These are phyloP conservation scores for Echeneis naucrates DNA, from an alignment of 2,797 vertebrate genomes.

Conservation along the genomic window DNA sequence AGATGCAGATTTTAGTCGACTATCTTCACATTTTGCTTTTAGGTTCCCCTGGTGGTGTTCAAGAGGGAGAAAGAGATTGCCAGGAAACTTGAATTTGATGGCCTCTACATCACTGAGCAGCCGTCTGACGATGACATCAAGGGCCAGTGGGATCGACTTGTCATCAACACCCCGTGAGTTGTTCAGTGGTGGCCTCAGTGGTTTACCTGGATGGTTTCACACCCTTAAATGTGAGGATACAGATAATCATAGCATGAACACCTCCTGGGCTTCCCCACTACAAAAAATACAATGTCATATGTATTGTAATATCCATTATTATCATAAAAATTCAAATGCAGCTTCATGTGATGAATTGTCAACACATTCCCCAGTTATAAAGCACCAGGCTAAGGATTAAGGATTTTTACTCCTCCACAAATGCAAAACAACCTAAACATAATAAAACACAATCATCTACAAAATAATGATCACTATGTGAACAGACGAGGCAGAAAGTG, in stretches of 20 bases:
- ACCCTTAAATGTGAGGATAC: background rate
- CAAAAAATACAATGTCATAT: too few species aligned
- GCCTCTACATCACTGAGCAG: conserved; percentile 97
- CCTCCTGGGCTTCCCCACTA: too few species aligned
- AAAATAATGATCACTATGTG: background rate
- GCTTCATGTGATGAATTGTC: too few species aligned
- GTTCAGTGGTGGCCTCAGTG: background rate
- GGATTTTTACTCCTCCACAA: too few species aligned
- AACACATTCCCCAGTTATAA: too few species aligned
- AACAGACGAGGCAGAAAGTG: background rate
- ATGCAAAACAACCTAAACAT: too few species aligned
- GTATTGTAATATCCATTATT: too few species aligned
- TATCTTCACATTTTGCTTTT: background rate
- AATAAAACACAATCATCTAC: too few species aligned
- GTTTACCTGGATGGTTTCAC: background rate
- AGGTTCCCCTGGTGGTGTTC: conserved; percentile 98
- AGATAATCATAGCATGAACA: too few species aligned
- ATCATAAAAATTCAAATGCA: too few species aligned
- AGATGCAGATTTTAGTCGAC: background rate
- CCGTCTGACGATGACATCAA: conserved; percentile 99
- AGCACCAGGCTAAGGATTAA: too few species aligned
- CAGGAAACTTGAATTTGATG: conserved; percentile 96
- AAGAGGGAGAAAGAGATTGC: conserved; percentile 99
- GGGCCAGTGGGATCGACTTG: conserved; percentile 98
- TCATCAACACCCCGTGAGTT: conserved; percentile 98